Evolutionary conservation across 2,888 invertebrate species (phyloP).

Genomic region (Synergus umbraculus): DNA sequence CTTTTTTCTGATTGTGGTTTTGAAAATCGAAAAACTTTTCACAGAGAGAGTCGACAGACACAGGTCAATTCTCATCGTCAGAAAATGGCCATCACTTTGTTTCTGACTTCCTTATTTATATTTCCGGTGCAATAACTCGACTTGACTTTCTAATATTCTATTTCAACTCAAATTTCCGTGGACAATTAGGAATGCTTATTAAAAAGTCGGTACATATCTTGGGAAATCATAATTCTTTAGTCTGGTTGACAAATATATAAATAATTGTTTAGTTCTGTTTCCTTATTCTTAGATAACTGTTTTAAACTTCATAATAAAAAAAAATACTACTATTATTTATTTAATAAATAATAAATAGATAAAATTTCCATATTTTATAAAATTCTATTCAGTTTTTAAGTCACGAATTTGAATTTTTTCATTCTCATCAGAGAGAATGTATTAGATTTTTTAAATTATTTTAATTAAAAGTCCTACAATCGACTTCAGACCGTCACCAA

Average conservation of each 20-base stretch:
- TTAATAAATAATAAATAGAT: too few relatives aligned
- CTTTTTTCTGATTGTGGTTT: constrained; percentile 26
- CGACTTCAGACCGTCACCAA: neutral
- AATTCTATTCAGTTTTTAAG: neutral
- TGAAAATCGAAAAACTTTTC: constrained; percentile 13
- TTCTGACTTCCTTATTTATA: neutral
- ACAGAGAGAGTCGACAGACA: constrained; percentile 9
- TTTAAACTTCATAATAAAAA: too few relatives aligned
- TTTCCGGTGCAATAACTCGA: constrained; percentile 2
- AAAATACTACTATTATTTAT: too few relatives aligned
- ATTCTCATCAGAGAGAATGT: too few relatives aligned
- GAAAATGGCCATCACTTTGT: constrained; percentile 13
- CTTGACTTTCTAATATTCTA: neutral
- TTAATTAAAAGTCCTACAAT: neutral
- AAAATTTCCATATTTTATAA: neutral
- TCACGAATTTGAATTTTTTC: neutral
- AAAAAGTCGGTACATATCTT: too few relatives aligned
- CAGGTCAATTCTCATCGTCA: neutral
- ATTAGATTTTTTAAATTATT: too few relatives aligned
- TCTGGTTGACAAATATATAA: neutral
- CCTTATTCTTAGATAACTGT: neutral
- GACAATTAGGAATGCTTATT: neutral
- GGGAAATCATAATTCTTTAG: too few relatives aligned
- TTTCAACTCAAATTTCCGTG: constrained; percentile 17
- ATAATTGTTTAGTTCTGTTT: neutral